Conservation (phyloP, 30 jellyfish, hydroid and myxozoan genomes). For the Hydractinia echinata region DNA sequence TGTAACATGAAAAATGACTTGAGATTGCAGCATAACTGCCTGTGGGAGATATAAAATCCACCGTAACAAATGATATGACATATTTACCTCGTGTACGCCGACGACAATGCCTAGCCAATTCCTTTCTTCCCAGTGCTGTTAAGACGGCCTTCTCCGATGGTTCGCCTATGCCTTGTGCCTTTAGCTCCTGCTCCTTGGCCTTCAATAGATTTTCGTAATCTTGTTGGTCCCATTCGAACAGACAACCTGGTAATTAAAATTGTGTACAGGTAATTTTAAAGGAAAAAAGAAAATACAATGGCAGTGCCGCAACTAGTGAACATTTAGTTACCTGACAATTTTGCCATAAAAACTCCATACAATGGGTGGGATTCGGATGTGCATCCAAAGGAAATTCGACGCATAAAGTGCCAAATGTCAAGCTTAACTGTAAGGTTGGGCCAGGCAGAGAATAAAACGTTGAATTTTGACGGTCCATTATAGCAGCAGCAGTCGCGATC, state of each 20-base stretch:
- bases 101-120: slow-evolving; percentile 35
- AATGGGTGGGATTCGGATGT: slow-evolving; percentile 13
- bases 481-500: slow-evolving; percentile 20
- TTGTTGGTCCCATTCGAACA: slow-evolving; percentile 32
- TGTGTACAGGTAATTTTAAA: too few species aligned
- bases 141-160: slow-evolving; percentile 34
- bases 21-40: slow-evolving; percentile 2
- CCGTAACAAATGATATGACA: not conserved
- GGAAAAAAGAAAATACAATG: too few species aligned
- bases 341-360: not conserved
- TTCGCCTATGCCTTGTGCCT: not conserved
- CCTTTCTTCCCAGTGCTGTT: slow-evolving; percentile 7
- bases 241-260: too few species aligned
- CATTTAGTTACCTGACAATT: not conserved
- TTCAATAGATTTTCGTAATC: not conserved
- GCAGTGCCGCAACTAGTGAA: too few species aligned
- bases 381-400: not conserved
- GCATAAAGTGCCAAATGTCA: slow-evolving; percentile 39
- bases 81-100: slow-evolving; percentile 26
- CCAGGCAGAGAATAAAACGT: slow-evolving; percentile 21
- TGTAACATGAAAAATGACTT: slow-evolving; percentile 3
- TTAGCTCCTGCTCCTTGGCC: slow-evolving; percentile 36
- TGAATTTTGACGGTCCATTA: slow-evolving; percentile 20
- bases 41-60: too few species aligned
- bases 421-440: not conserved